Evolutionary conservation across 2,888 invertebrate species (phyloP).

Genomic region (Heliothis peltigera): DNA sequence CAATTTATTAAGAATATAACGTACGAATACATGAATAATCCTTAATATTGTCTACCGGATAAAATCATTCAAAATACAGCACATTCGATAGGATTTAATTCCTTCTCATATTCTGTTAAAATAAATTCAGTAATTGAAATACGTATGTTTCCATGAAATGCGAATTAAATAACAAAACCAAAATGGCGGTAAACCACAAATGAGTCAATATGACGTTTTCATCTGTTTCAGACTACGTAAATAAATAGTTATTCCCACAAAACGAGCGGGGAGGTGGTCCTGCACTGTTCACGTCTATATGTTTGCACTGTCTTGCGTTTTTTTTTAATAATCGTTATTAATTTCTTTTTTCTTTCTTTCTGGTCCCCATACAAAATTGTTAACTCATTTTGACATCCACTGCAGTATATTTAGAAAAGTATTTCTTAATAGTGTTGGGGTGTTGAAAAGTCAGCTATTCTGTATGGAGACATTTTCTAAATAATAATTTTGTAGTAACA

Average conservation of each 20-base stretch:
- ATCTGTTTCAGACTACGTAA: constrained; percentile 11
- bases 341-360: background rate
- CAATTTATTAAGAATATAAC: too few species aligned
- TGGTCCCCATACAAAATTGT: constrained; percentile 23
- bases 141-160: constrained; percentile 3
- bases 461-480: constrained; percentile 23
- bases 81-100: too few species aligned
- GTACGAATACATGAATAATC: too few species aligned
- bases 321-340: constrained; percentile 1
- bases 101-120: too few species aligned
- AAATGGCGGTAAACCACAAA: constrained; percentile 16
- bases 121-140: too few species aligned
- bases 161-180: constrained; percentile 5
- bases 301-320: constrained; percentile 81
- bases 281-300: constrained; percentile 70
- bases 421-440: background rate
- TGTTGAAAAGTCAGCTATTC: constrained; percentile 9
- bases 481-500: constrained; percentile 40
- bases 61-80: too few species aligned
- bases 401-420: background rate
- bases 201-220: constrained; percentile 21
- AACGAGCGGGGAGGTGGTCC: constrained; percentile 68
- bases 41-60: too few species aligned
- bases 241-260: constrained; percentile 64
- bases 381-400: background rate